Evolutionary conservation across 2,888 invertebrate species (phyloP).

Genomic region (Falcaria lacertinaria): DNA sequence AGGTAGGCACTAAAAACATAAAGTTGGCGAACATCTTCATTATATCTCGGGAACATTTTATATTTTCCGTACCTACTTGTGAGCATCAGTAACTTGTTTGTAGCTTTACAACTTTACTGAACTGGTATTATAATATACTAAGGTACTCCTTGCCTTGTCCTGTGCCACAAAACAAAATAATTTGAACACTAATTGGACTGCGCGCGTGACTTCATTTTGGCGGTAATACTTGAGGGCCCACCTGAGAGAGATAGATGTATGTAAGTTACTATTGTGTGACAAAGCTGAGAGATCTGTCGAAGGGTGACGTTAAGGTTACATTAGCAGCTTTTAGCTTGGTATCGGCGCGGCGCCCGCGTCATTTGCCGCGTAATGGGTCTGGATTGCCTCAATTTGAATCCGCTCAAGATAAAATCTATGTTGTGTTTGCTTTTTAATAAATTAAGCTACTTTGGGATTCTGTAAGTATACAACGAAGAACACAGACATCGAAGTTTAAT

Average conservation of each 20-base stretch:
- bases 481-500: not conserved
- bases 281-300: slow-evolving; percentile 29
- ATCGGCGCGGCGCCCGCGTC: slow-evolving; percentile 57
- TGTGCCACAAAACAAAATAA: slow-evolving; percentile 25
- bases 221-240: slow-evolving; percentile 42
- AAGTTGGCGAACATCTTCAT: slow-evolving; percentile 17
- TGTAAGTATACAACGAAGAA: slow-evolving; percentile 1
- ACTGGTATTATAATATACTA: slow-evolving; percentile 17
- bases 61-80: slow-evolving; percentile 5
- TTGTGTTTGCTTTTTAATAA: slow-evolving; percentile 48
- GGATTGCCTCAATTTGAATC: slow-evolving; percentile 65
- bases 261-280: slow-evolving; percentile 21
- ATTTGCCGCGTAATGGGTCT: slow-evolving; percentile 62
- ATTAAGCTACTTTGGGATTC: slow-evolving; percentile 19
- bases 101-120: slow-evolving; percentile 1
- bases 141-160: slow-evolving; percentile 8
- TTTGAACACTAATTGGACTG: slow-evolving; percentile 45
- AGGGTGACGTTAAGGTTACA: slow-evolving; percentile 47
- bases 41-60: slow-evolving; percentile 11
- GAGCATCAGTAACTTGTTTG: slow-evolving; percentile 12
- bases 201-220: slow-evolving; percentile 59
- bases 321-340: slow-evolving; percentile 62
- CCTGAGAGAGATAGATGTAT: slow-evolving; percentile 32
- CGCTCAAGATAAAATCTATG: slow-evolving; percentile 40
- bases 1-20: slow-evolving; percentile 19